phyloP scores from a whole-genome alignment of 2,113 vertebrate species.

The Leuciscus idus region DNA sequence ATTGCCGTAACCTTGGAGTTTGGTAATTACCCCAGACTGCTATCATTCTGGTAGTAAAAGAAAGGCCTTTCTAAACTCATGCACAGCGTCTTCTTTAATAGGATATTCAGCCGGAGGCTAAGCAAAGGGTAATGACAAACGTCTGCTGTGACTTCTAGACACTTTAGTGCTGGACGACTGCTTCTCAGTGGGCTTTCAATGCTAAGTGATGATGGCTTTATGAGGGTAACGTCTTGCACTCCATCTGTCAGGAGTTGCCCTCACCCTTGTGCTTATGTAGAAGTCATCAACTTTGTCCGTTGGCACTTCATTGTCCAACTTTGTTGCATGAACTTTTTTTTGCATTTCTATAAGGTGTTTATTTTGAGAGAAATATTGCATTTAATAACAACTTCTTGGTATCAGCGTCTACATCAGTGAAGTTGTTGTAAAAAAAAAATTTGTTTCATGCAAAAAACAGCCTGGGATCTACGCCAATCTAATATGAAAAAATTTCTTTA shows the following conservation, averaged over 20 bases:
- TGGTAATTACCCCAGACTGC: conserved; percentile 51
- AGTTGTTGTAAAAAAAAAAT: neutral
- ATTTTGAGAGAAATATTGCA: too few relatives aligned
- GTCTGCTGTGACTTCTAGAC: conserved; percentile 50
- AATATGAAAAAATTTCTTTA: neutral
- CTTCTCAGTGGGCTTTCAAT: conserved; percentile 33
- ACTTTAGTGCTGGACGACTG: conserved; percentile 41
- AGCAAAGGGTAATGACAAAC: conserved; percentile 48
- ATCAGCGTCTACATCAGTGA: neutral
- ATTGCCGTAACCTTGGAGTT: conserved; percentile 52
- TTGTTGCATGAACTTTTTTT: neutral
- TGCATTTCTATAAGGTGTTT: neutral
- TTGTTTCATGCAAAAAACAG: neutral
- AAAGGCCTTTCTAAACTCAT: conserved; percentile 14
- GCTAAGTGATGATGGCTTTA: conserved; percentile 44
- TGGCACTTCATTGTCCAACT: neutral
- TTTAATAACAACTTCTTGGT: neutral
- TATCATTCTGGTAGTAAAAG: conserved; percentile 46
- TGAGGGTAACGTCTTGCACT: conserved; percentile 3
- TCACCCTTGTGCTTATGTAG: neutral
- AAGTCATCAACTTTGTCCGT: conserved; percentile 12
- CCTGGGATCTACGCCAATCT: neutral
- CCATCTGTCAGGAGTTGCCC: conserved; percentile 21
- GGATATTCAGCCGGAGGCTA: conserved; percentile 43
- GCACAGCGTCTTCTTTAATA: conserved; percentile 45